Conservation (phyloP, 1,140 invertebrate genomes). For the Platyura marginata region DNA sequence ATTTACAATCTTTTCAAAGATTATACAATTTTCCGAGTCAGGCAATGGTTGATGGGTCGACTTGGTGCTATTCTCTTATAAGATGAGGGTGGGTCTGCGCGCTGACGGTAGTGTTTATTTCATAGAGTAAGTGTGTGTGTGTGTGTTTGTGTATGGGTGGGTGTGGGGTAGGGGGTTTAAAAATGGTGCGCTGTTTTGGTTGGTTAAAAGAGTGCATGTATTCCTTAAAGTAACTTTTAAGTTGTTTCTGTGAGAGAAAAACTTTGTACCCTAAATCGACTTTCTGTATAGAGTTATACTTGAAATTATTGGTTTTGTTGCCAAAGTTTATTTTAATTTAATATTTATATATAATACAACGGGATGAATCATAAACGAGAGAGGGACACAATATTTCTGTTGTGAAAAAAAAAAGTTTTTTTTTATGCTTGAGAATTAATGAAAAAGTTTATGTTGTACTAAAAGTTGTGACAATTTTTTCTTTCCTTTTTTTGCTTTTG, state of each 20-base stretch:
- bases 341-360: not conserved
- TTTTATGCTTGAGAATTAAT: no score
- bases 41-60: no score
- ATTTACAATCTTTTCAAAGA: slow-evolving; percentile 1
- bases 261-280: not conserved
- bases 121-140: no score
- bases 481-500: no score
- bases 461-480: no score
- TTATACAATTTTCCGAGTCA: not conserved
- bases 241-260: not conserved
- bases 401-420: no score
- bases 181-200: not conserved
- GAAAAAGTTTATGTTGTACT: no score
- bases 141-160: no score
- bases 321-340: not conserved
- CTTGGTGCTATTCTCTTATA: no score
- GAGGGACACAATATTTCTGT: no score
- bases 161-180: not conserved
- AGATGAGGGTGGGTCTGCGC: no score
- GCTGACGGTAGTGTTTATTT: no score
- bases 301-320: not conserved
- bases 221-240: not conserved
- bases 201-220: not conserved
- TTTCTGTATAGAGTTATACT: not conserved
- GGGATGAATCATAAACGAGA: not conserved